These are phyloP conservation scores for Drosophila merina DNA, from an alignment of 2,888 invertebrate species.

Conservation along the genomic window DNA sequence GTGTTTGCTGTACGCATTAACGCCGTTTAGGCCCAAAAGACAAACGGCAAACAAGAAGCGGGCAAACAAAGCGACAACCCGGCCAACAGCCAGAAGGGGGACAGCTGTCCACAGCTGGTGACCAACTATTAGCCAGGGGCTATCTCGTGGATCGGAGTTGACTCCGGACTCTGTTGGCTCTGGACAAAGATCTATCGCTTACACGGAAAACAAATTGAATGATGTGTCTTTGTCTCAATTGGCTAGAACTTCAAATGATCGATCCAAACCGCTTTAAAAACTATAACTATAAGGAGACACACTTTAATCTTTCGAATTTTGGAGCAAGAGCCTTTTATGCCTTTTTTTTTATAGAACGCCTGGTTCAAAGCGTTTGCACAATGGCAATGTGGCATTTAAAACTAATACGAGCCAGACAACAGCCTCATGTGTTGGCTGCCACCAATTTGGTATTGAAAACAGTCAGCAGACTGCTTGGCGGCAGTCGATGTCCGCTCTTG, in stretches of 20 bases:
- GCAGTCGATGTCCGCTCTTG: slow-evolving; percentile 27
- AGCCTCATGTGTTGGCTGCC: slow-evolving; percentile 58
- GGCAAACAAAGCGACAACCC: slow-evolving; percentile 40
- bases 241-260: background rate
- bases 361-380: slow-evolving; percentile 67
- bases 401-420: slow-evolving; percentile 62
- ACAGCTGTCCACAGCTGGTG: slow-evolving; percentile 47
- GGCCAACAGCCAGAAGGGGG: slow-evolving; percentile 29
- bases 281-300: too few relatives aligned
- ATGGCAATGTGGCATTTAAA: slow-evolving; percentile 76
- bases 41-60: slow-evolving; percentile 35
- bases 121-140: slow-evolving; percentile 42
- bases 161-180: slow-evolving; percentile 27
- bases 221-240: background rate
- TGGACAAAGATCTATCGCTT: slow-evolving; percentile 39
- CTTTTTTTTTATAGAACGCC: background rate
- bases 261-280: too few relatives aligned
- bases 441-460: slow-evolving; percentile 74
- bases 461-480: slow-evolving; percentile 63
- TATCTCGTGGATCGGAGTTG: slow-evolving; percentile 31
- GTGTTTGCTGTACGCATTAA: slow-evolving; percentile 65
- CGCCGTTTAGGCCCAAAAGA: slow-evolving; percentile 52
- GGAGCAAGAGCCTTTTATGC: too few relatives aligned
- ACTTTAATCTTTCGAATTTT: too few relatives aligned
- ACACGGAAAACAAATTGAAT: slow-evolving; percentile 12